Percentiles rank a stretch among this genome's conserved stretches.
Conservation (phyloP, 2,797 vertebrate species). For the Mormyrops attenuatus region DNA sequence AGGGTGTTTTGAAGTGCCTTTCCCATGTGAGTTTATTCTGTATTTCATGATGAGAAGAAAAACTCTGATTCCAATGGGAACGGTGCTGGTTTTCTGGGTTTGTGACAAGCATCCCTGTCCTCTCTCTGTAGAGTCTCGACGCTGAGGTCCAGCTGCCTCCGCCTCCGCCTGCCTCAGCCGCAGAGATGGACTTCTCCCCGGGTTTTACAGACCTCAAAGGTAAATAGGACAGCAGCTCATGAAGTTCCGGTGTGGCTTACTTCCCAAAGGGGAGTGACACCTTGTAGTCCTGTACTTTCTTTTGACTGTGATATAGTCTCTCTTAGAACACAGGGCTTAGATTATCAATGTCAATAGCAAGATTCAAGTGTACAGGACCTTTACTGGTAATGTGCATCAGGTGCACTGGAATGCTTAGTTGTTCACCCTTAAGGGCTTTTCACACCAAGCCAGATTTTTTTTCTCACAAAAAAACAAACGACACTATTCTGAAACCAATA, state of each 20-base stretch:
- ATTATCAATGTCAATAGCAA: background rate
- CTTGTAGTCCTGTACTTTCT: background rate
- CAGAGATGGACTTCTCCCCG: constrained; percentile 61
- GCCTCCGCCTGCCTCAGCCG: constrained; percentile 34
- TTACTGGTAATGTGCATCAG: background rate
- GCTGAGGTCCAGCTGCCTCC: background rate
- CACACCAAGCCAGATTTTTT: background rate
- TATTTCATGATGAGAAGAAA: background rate
- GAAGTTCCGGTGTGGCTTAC: background rate
- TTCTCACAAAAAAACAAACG: background rate
- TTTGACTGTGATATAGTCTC: background rate
- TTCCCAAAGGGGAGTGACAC: background rate
- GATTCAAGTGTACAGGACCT: background rate
- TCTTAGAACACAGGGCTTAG: background rate
- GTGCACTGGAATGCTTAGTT: background rate
- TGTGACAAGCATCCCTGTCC: background rate
- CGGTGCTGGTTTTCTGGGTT: background rate
- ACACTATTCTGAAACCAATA: background rate
- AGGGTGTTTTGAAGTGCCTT: background rate
- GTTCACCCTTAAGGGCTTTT: background rate
- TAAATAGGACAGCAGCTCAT: background rate
- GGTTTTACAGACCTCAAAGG: constrained; percentile 10
- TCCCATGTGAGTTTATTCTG: background rate
- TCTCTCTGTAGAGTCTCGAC: background rate
- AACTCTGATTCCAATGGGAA: background rate